Percentiles rank a stretch among this genome's conserved stretches.
Evolutionary conservation across 2,113 vertebrate species (phyloP).

Genomic region (Lanius ludovicianus): DNA sequence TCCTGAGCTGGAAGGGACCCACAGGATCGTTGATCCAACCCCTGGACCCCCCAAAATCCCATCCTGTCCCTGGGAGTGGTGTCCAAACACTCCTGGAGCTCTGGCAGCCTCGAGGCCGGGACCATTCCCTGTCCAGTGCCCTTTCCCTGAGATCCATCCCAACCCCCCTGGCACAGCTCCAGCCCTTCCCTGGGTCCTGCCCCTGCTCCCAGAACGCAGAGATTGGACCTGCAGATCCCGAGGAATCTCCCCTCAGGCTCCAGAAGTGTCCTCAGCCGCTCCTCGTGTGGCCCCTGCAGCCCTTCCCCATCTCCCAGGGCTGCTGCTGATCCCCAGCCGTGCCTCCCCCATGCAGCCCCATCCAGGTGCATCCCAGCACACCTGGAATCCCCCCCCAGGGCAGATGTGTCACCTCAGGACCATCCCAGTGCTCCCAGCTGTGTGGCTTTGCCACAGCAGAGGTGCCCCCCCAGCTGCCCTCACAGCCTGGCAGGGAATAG

Average conservation of each 20-base stretch:
- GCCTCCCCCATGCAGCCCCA: accelerated
- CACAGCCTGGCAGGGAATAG: accelerated
- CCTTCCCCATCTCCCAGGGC: background rate
- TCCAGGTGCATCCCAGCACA: accelerated
- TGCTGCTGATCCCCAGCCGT: background rate
- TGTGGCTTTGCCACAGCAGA: background rate
- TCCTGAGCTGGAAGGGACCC: background rate
- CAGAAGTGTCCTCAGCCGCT: background rate
- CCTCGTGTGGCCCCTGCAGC: background rate
- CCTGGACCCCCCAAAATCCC: background rate
- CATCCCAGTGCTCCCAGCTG: accelerated
- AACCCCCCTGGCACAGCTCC: too few relatives aligned
- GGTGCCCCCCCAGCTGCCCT: background rate
- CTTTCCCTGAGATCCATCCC: background rate
- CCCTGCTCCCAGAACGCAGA: background rate
- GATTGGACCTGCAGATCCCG: too few relatives aligned
- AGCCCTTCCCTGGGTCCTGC: background rate
- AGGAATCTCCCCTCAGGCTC: background rate
- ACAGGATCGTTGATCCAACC: background rate
- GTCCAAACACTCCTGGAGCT: background rate
- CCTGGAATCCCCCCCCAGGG: background rate
- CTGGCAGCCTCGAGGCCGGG: background rate
- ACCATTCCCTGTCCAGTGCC: background rate
- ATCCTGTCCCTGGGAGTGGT: background rate
- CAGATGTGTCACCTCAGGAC: accelerated